Percentiles rank a stretch among this genome's conserved stretches.
phyloP scores from a whole-genome alignment of 2,888 invertebrate species.

The Resseliella maxima region DNA sequence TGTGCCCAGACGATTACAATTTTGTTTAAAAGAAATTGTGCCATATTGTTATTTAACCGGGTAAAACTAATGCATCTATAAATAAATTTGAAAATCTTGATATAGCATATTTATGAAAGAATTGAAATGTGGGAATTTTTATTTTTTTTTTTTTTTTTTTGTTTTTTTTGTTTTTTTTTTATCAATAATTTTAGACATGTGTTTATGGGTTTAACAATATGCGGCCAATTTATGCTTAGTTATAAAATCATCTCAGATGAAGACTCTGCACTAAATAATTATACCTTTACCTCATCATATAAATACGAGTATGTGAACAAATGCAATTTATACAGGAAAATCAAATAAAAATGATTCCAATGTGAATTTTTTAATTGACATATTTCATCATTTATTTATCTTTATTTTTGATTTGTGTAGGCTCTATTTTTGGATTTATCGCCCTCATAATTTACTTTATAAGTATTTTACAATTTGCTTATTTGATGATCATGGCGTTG shows the following conservation, averaged over 20 bases:
- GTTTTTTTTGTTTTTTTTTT: neutral
- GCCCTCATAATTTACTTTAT: conserved; percentile 66
- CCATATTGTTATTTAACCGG: conserved; percentile 70
- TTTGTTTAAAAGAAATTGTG: conserved; percentile 74
- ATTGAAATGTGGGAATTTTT: too few species aligned
- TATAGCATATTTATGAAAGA: neutral
- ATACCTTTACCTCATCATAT: conserved; percentile 71
- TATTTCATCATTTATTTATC: neutral
- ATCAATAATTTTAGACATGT: too few species aligned
- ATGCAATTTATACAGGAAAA: too few species aligned
- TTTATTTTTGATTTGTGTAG: neutral
- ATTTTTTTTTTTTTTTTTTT: neutral
- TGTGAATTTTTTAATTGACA: neutral
- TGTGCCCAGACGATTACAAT: conserved; percentile 72
- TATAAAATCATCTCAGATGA: conserved; percentile 74
- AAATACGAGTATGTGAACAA: conserved; percentile 72
- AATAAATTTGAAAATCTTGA: neutral
- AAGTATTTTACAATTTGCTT: conserved; percentile 71
- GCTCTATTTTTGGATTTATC: conserved; percentile 67
- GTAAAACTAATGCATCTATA: conserved; percentile 58
- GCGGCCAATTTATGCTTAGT: conserved; percentile 91
- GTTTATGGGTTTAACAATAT: conserved; percentile 94
- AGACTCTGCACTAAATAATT: conserved; percentile 69
- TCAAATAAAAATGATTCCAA: too few species aligned
- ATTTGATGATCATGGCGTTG: conserved; percentile 73